phyloP scores from a whole-genome alignment of 1,140 invertebrate species.

The Oreohelix idahoensis region DNA sequence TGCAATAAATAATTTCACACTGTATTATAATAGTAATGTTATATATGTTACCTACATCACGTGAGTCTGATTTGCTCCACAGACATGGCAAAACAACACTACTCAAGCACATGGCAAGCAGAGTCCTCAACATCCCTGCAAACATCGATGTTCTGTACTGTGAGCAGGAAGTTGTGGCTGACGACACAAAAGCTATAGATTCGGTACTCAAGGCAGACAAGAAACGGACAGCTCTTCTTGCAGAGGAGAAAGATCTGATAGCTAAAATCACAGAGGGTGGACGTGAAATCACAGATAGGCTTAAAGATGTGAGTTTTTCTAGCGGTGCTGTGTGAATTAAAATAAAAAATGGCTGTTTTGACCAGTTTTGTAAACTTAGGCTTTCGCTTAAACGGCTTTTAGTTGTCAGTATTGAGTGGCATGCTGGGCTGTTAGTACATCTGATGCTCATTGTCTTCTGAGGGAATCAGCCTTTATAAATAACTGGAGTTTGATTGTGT shows the following conservation, averaged over 20 bases:
- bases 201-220: constrained; percentile 93
- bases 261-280: constrained; percentile 75
- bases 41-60: no score
- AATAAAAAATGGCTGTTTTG: no score
- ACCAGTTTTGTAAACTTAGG: no score
- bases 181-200: constrained; percentile 91
- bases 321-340: no score
- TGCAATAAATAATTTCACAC: no score
- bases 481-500: no score
- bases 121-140: constrained; percentile 92
- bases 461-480: no score
- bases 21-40: no score
- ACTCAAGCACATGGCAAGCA: constrained; percentile 90
- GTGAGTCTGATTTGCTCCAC: constrained; percentile 1
- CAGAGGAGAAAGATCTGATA: constrained; percentile 87
- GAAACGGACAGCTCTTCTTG: constrained; percentile 86
- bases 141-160: constrained; percentile 98
- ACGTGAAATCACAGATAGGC: constrained; percentile 80
- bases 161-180: constrained; percentile 98
- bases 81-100: constrained; percentile 99
- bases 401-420: no score
- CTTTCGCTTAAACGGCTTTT: no score
- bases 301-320: constrained; percentile 83
- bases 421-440: no score
- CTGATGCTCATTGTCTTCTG: no score